A percentile compares a stretch with the other conserved stretches of the same genome.
These are phyloP conservation scores for Pollenia angustigena DNA, from an alignment of 2,888 invertebrate genomes.

Conservation along the genomic window DNA sequence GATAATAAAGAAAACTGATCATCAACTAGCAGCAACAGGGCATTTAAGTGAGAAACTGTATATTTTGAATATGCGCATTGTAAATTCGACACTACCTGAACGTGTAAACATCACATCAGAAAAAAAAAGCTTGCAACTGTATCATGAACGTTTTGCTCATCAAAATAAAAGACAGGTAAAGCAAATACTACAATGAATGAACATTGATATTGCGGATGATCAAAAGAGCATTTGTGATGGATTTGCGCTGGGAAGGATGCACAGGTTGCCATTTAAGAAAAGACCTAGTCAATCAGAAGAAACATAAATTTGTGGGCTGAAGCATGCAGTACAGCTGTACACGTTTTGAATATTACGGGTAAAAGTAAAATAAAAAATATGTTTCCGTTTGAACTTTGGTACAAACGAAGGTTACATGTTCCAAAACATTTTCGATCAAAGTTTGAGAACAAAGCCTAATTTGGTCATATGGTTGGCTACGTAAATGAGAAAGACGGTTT, in stretches of 20 bases:
- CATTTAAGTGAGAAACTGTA: too few relatives aligned
- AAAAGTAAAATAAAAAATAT: constrained; percentile 21
- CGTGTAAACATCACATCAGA: constrained; percentile 22
- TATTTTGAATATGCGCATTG: too few relatives aligned
- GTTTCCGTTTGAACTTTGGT: constrained; percentile 33
- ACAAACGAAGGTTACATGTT: constrained; percentile 24
- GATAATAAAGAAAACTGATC: too few relatives aligned
- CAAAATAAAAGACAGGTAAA: constrained; percentile 48
- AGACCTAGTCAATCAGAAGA: too few relatives aligned
- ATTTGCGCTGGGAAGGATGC: too few relatives aligned
- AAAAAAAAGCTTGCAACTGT: constrained; percentile 36
- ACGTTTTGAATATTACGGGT: constrained; percentile 26
- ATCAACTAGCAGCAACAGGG: too few relatives aligned
- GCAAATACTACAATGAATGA: constrained; percentile 52
- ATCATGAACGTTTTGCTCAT: constrained; percentile 47
- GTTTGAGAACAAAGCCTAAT: constrained; percentile 24
- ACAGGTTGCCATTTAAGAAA: too few relatives aligned
- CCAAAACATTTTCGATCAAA: constrained; percentile 29
- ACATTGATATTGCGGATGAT: too few relatives aligned
- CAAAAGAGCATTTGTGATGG: too few relatives aligned
- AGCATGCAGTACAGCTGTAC: constrained; percentile 25
- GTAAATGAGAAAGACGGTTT: constrained; percentile 41
- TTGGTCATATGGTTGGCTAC: constrained; percentile 37
- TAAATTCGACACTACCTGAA: too few relatives aligned
- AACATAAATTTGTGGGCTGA: constrained; percentile 34